Evolutionary conservation across 2,113 vertebrate species (phyloP), one percentile per base, ranked within the genome.

Genomic region (Pseudolaguvia tuberculata): DNA sequence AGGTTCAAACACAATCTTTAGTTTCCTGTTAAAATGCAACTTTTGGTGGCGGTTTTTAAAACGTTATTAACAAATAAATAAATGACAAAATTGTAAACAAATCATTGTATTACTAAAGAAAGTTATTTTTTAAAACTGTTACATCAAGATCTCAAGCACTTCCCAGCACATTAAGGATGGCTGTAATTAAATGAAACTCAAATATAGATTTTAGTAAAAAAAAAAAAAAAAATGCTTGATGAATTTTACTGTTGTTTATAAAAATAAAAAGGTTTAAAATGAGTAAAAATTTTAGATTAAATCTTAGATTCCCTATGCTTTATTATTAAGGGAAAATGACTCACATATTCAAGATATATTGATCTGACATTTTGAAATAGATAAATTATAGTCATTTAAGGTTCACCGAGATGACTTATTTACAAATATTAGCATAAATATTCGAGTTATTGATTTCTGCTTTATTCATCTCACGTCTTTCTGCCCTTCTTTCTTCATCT

Each of bases 401-500:
- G 20, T 13, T 35, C n/a, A 1, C 20, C 13, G 20, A 62, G 59
- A 39, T 31, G 11, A 57, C 12, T 27, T 20, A 59, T 31, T 57
- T 57, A 10, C 20, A 14, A 23, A 39, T 0, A 65, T 45, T 65
- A 23, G 3, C 21, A 47, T 66, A 45, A 66, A 48, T 66, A 66
- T 48, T 1, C 9, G 14, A 48, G 42, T 47, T 20, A 48, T 13
- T 50, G 53, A 52, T 53, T 17, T 63, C 13, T 21, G 11, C 23
- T 58, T 25, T 27, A 63, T 18, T 50, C 56, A 18, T 52, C 27
- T 69, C 62, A 48, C 52, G 66, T 71, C 53, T 59, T 27, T 45
- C 9, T n/a, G 31, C 42, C 39, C 47, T 18, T 18, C 56, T 61
- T 42, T 45, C 56, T 53, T 77, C 57, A 62, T 77, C 67, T 62